Evolutionary conservation across 1,140 invertebrate species (phyloP), one percentile per base, ranked within the genome.

Genomic region (Lysiphlebus fabarum): DNA sequence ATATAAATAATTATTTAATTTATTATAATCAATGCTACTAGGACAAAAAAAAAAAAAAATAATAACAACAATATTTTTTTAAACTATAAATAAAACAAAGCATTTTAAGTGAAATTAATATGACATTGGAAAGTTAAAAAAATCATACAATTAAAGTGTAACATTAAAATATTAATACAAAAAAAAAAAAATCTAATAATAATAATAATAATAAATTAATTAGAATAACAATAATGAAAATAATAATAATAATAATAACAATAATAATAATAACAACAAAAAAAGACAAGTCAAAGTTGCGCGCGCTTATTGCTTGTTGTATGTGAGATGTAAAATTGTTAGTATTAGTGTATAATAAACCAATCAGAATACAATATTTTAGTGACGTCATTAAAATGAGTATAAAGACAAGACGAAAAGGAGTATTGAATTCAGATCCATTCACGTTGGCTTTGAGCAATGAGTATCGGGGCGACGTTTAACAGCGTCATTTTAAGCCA

Each of bases 401-500:
- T 61, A 61, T 61, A 56, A 61, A 56, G 53, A 12, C 38, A 12
- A 9, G 7, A 42, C 17, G 17, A 5, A 10, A n/a, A 11, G 11
- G 7, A 9, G 41, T 33, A 10, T 10, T 14, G 10, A 12, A 34
- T 47, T 61, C 48, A 56, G 58, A 60, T n/a, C 26, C 58, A 44
- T 36, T 55, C 37, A 60, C 51, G 58, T 60, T 49, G 43, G 44
- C 43, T 57, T 9, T 33, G 44, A 41, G 53, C 53, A 42, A 60
- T 60, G 58, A 60, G 44, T 55, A 53, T 41, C 53, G 50, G 12
- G 42, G 44, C 33, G 58, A 47, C 50, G 34, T 10, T 53, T 14
- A 43, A 36, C 26, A 17, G 42, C 44, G 58, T 60, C 45, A 44
- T 55, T 47, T 40, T 42, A 42, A 9, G 43, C 42, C 58, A 45